Percentiles rank a stretch among this genome's conserved stretches.
These are phyloP conservation scores for Myathropa florea DNA, from an alignment of 2,888 invertebrate species.

Conservation along the genomic window DNA sequence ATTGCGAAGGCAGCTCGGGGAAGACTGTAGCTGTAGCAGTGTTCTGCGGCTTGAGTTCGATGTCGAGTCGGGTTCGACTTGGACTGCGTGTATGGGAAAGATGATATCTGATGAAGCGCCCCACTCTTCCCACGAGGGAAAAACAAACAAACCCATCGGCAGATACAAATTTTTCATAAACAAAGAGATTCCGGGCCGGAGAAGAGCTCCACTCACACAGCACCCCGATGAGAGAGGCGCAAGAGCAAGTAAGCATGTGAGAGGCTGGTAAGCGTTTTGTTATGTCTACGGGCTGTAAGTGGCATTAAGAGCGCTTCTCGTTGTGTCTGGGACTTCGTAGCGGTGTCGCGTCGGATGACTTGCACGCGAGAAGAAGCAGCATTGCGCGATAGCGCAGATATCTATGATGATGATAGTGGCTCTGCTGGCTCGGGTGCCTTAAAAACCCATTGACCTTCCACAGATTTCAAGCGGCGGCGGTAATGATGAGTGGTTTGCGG, in stretches of 20 bases:
- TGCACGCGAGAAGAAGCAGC: not conserved
- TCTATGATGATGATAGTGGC: constrained; percentile 10
- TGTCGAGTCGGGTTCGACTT: constrained; percentile 51
- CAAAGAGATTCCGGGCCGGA: constrained; percentile 36
- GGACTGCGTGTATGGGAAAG: constrained; percentile 51
- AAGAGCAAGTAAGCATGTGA: constrained; percentile 3
- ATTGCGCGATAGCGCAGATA: constrained; percentile 5
- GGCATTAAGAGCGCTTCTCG: constrained; percentile 37
- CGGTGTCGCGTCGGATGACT: constrained; percentile 24
- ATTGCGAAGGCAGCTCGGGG: constrained; percentile 9
- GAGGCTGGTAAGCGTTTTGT: constrained; percentile 35
- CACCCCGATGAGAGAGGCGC: not conserved
- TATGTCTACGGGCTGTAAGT: constrained; percentile 38
- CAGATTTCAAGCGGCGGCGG: constrained; percentile 32
- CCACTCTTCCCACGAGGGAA: not conserved
- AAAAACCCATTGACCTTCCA: constrained; percentile 66
- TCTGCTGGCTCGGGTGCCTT: constrained; percentile 39
- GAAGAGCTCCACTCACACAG: constrained; percentile 5
- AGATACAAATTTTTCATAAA: constrained; percentile 26
- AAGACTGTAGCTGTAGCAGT: constrained; percentile 42
- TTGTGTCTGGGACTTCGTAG: constrained; percentile 35
- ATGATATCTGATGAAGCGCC: not conserved
- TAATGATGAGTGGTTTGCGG: constrained; percentile 24
- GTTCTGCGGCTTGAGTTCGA: constrained; percentile 45
- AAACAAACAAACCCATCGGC: not conserved